Percentiles rank a stretch among this genome's conserved stretches.
phyloP scores from a whole-genome alignment of 2,888 invertebrate species.

The Erebia ligea region DNA sequence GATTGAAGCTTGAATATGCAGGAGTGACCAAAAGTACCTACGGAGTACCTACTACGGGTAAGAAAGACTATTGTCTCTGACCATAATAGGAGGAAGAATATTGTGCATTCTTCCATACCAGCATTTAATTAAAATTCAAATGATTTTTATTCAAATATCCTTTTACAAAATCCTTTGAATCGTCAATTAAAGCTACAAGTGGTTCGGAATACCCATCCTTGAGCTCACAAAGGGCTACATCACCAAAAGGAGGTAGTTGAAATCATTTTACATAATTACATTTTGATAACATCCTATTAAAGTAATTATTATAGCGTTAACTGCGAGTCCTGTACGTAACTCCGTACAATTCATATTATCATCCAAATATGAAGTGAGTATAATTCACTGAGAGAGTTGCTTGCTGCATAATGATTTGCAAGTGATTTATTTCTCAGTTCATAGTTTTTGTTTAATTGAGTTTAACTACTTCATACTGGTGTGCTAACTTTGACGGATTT shows the following conservation, averaged over 20 bases:
- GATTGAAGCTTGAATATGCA: no score
- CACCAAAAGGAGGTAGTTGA: background rate
- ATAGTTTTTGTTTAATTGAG: background rate
- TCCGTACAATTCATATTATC: background rate
- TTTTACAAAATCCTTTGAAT: no score
- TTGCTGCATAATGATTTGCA: background rate
- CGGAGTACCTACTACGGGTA: no score
- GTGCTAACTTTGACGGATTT: background rate
- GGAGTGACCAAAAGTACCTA: no score
- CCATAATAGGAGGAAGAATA: no score
- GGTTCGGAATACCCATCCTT: no score
- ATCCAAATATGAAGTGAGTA: background rate
- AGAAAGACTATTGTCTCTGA: no score
- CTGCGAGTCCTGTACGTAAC: background rate
- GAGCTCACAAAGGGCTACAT: background rate
- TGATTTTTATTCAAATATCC: no score
- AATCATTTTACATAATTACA: background rate
- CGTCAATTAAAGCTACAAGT: no score
- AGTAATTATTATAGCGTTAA: background rate
- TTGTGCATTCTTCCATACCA: no score
- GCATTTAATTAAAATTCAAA: no score
- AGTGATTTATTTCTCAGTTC: background rate
- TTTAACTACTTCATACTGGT: background rate
- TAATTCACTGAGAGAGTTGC: background rate
- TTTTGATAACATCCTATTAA: background rate